These are phyloP conservation scores for Smittia sp. DNA, from an alignment of 2,888 invertebrate species.

Conservation along the genomic window DNA sequence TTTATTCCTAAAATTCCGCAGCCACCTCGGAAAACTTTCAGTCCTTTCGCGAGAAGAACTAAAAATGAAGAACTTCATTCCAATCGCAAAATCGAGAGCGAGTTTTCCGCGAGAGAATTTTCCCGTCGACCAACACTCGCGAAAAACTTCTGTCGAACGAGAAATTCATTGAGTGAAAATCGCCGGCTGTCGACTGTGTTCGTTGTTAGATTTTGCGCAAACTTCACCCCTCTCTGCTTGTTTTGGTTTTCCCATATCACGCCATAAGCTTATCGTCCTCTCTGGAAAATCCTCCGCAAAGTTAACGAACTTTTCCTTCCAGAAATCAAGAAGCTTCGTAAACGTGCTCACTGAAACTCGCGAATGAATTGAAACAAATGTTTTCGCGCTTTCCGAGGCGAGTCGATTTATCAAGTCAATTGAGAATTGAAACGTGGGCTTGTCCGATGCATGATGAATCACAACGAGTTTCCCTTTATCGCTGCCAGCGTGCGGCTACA, in stretches of 20 bases:
- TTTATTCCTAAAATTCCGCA: neutral
- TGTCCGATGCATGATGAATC: neutral
- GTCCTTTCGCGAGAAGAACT: conserved; percentile 32
- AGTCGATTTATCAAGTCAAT: conserved; percentile 7
- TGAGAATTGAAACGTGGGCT: neutral
- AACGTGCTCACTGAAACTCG: neutral
- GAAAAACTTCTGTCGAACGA: neutral
- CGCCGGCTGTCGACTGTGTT: conserved; percentile 15
- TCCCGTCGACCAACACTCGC: neutral
- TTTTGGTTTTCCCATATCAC: conserved; percentile 2
- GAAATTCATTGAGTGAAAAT: conserved; percentile 33
- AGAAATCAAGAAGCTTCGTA: neutral
- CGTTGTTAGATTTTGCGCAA: conserved; percentile 19
- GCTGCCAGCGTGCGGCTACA: neutral
- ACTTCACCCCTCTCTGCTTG: neutral
- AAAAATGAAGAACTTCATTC: conserved; percentile 33
- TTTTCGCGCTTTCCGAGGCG: neutral
- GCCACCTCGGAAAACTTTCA: conserved; percentile 6
- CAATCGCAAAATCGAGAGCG: conserved; percentile 27
- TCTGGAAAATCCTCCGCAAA: conserved; percentile 9
- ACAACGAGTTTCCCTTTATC: neutral
- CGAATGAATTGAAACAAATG: neutral
- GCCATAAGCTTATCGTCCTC: neutral
- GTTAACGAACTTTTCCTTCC: neutral
- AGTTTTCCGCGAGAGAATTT: conserved; percentile 24